Evolutionary conservation across 2,797 vertebrate species (phyloP).

Genomic region (Semotilus atromaculatus): DNA sequence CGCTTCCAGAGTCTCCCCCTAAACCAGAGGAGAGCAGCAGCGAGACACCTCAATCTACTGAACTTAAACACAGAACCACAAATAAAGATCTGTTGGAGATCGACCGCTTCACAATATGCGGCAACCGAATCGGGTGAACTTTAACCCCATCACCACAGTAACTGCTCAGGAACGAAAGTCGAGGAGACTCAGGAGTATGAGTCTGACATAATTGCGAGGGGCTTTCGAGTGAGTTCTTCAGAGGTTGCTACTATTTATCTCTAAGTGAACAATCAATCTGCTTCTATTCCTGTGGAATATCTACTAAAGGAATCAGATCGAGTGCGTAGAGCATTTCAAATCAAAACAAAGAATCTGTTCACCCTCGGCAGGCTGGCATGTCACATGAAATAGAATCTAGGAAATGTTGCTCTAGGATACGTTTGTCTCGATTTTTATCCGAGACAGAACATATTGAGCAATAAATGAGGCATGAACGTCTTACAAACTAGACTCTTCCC

Average conservation of each 20-base stretch:
- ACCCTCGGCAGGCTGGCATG: slow-evolving; percentile 7
- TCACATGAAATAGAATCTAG: neutral
- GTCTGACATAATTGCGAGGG: neutral
- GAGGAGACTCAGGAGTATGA: neutral
- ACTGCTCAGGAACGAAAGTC: slow-evolving; percentile 64
- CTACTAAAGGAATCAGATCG: slow-evolving; percentile 11
- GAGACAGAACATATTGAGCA: neutral
- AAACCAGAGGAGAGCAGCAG: slow-evolving; percentile 63
- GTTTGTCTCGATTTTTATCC: slow-evolving; percentile 2
- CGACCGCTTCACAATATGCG: slow-evolving; percentile 97
- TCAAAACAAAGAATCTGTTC: neutral
- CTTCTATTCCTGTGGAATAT: slow-evolving; percentile 26
- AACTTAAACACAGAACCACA: slow-evolving; percentile 84
- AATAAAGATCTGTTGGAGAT: slow-evolving; percentile 95
- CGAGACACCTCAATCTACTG: slow-evolving; percentile 73
- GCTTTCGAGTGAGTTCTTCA: neutral
- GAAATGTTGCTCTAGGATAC: neutral
- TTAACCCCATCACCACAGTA: slow-evolving; percentile 41
- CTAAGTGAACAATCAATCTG: neutral
- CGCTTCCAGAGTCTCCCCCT: slow-evolving; percentile 54
- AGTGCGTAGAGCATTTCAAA: slow-evolving; percentile 21
- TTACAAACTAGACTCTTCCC: neutral
- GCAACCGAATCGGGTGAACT: slow-evolving; percentile 93
- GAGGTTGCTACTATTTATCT: neutral
- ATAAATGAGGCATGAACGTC: neutral